These are phyloP conservation scores for Hipparchia semele DNA, from an alignment of 2,888 invertebrate genomes.

Conservation along the genomic window DNA sequence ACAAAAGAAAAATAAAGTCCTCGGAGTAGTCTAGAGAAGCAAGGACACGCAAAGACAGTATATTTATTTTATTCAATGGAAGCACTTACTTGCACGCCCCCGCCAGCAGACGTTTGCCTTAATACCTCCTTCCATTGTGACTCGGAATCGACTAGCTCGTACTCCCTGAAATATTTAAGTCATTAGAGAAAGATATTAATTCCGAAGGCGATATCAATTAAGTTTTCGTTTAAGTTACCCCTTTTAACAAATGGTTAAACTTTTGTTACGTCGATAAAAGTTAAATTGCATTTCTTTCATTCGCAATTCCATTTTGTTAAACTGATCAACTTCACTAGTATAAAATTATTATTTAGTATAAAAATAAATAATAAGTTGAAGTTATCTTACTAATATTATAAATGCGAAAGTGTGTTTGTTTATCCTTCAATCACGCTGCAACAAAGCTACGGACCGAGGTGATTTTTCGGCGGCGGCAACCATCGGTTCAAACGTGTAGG, in stretches of 20 bases:
- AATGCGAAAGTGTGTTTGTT: too few relatives aligned
- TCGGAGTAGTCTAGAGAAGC: background rate
- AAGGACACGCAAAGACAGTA: slow-evolving; percentile 21
- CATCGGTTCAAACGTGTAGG: too few relatives aligned
- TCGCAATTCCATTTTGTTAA: background rate
- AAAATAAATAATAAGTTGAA: too few relatives aligned
- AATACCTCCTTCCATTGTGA: slow-evolving; percentile 95
- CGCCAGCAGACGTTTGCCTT: slow-evolving; percentile 84
- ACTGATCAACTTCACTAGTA: background rate
- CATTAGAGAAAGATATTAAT: slow-evolving; percentile 29
- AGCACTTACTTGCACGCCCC: slow-evolving; percentile 73
- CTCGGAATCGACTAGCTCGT: slow-evolving; percentile 93
- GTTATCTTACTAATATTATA: too few relatives aligned
- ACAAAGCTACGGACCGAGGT: too few relatives aligned
- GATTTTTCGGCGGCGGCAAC: too few relatives aligned
- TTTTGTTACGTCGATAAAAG: slow-evolving; percentile 20
- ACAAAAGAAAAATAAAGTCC: slow-evolving; percentile 23
- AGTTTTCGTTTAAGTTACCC: slow-evolving; percentile 26
- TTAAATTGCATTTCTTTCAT: slow-evolving; percentile 23
- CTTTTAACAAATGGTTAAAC: slow-evolving; percentile 19
- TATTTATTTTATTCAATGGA: slow-evolving; percentile 30
- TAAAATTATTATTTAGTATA: too few relatives aligned
- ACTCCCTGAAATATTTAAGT: slow-evolving; percentile 66
- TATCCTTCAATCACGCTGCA: too few relatives aligned
- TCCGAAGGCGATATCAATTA: slow-evolving; percentile 26